A percentile compares a stretch with the other conserved stretches of the same genome.
Conservation (phyloP, 2,113 vertebrate species). For the Megaleporinus macrocephalus region DNA sequence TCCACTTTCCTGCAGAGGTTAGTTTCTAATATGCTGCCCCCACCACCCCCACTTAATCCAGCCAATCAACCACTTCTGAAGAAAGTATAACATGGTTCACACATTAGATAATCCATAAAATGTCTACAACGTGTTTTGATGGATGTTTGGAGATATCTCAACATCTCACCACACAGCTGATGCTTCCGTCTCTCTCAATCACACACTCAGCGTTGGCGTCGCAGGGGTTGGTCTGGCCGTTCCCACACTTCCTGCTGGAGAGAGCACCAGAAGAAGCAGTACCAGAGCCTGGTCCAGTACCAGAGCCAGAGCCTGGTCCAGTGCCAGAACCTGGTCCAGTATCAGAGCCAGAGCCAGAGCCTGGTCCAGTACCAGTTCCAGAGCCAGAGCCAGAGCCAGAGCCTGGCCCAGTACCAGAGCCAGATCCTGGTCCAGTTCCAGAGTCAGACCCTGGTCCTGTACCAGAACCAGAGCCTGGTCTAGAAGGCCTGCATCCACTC, state of each 20-base stretch:
- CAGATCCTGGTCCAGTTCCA: not conserved
- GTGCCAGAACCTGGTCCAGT: not conserved
- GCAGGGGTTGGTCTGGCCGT: slow-evolving; percentile 86
- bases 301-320: not conserved
- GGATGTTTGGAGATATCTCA: not conserved
- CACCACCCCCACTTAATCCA: no score
- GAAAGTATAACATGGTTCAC: not conserved
- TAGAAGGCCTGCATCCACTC: slow-evolving; percentile 79
- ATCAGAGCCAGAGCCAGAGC: not conserved
- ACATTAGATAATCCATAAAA: not conserved
- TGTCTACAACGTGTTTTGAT: not conserved
- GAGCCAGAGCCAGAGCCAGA: not conserved
- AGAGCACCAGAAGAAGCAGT: not conserved
- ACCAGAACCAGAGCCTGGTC: not conserved
- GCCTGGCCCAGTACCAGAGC: not conserved
- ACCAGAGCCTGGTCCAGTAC: not conserved
- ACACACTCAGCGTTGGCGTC: slow-evolving; percentile 85
- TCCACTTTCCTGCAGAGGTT: no score
- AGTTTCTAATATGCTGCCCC: no score
- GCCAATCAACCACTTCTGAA: no score
- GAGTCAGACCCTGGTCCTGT: not conserved
- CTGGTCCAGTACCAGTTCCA: not conserved
- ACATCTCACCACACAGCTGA: slow-evolving; percentile 85
- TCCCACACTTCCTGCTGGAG: slow-evolving; percentile 79
- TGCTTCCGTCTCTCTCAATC: slow-evolving; percentile 85